These are phyloP conservation scores for Nibea coibor DNA, from an alignment of 2,113 vertebrate genomes.

Conservation along the genomic window DNA sequence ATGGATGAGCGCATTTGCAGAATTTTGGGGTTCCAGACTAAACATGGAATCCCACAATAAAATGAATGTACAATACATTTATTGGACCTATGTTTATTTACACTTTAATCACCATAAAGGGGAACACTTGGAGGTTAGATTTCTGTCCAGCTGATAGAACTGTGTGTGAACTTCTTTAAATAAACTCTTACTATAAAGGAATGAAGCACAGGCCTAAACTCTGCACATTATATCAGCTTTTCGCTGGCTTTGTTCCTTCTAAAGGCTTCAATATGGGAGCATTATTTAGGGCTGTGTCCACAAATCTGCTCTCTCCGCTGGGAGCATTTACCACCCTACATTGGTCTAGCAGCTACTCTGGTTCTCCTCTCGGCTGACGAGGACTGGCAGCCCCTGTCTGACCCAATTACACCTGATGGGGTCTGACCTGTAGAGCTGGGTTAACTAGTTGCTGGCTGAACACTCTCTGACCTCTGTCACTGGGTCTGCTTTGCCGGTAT, in stretches of 20 bases:
- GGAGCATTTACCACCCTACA: slow-evolving; percentile 74
- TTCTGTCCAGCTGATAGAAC: not conserved
- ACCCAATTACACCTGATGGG: slow-evolving; percentile 78
- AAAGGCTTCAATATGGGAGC: slow-evolving; percentile 39
- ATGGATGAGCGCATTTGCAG: not conserved
- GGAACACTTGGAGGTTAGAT: not conserved
- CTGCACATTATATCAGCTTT: slow-evolving; percentile 4
- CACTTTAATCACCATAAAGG: not conserved
- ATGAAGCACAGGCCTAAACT: not conserved
- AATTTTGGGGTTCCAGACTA: not conserved
- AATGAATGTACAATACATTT: not conserved
- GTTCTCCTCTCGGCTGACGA: slow-evolving; percentile 75
- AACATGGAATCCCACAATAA: not conserved
- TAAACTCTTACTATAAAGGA: slow-evolving; percentile 11
- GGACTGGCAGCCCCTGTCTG: slow-evolving; percentile 77
- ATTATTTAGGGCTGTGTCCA: slow-evolving; percentile 65
- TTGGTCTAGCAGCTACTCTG: slow-evolving; percentile 74
- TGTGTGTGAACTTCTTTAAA: slow-evolving; percentile 3
- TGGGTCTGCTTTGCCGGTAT: slow-evolving; percentile 55
- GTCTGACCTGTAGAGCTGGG: slow-evolving; percentile 68
- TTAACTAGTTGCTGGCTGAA: slow-evolving; percentile 67
- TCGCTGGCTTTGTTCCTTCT: slow-evolving; percentile 36
- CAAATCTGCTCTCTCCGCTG: slow-evolving; percentile 63
- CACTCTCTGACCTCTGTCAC: slow-evolving; percentile 66
- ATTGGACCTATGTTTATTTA: not conserved